Evolutionary conservation across 2,113 vertebrate species (phyloP), one percentile per base, ranked within the genome.

Genomic region (Hemibagrus wyckioides): DNA sequence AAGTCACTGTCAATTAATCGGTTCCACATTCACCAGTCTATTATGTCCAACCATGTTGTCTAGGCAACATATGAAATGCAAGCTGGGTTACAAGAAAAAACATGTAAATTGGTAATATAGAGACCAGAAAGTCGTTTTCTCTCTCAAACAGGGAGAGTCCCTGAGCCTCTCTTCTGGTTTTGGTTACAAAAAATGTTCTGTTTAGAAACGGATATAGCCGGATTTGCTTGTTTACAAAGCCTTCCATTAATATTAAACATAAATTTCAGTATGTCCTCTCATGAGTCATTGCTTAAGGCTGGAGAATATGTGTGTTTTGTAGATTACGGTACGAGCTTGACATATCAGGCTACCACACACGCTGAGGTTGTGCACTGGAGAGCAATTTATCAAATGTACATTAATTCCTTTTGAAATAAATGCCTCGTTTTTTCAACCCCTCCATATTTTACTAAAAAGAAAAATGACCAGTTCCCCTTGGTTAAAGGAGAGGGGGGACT

Each of bases 31-130:
- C 41, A 87, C 83, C 41, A n/a, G 36, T 41, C 50, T 61, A 77
- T 81, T 59, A 84, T 76, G 36, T 75, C 52, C 48, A 57, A 71
- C 86, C 63, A 59, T 56, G 87, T 90, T 86, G 87, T 88, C 89
- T 39, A 23, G 84, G 84, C 75, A 88, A 90, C 89, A n/a, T 59
- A 59, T 52, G 36, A 80, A 79, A 86, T 76, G 56, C 77, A 63
- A 86, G 69, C 80, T 86, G 73, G 71, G 52, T 83, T 61, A 41
- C 19, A 67, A n/a, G 39, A 77, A 79, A 85, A 82, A 61, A 71
- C 69, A 71, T 85, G 54, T 69, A 77, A 67, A 85, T 44, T 54
- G 85, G 71, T 57, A 48, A 82, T 73, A 56, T 50, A 44, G 36
- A 67, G 50, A 73, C 77, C 41, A 13, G 52, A 54, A 52, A 86